Base-by-base conservation (phyloP, 2,888 invertebrate genomes). In the Meta bourneti region DNA sequence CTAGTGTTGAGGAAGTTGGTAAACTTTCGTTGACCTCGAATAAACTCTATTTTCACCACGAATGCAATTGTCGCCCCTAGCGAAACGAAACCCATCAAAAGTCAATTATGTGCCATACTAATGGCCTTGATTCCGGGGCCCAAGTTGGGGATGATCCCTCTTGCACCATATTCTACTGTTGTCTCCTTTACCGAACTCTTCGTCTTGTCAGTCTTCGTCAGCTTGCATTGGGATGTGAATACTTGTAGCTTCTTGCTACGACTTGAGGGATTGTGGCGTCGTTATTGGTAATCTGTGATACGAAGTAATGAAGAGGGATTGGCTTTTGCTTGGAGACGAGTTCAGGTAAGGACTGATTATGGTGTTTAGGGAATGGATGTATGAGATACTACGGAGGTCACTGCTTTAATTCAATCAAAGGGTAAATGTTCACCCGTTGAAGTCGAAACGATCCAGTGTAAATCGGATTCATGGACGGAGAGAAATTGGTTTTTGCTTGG, bases 101-200 rank as follows among this genome's bases (percentile, higher is more conserved):
- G 80, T 90, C 90, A 90, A 90, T 90, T 90, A 90, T 71, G 90
- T 90, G 80, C 85, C 84, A 70, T 90, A 90, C 90, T 90, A 81
- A 90, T 90, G 90, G 85, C 90, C 90, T 90, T 90, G 85, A 80
- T 79, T 90, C n/a, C 16, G 16, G 82, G 79, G 89, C 89, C 89
- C 89, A 6, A 19, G 61, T 5, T 49, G 48, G 81, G 85, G 90
- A 84, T 34, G 84, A 34, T 34, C 34, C 34, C 90, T 72, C 61
- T 61, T 61, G 61, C 61, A 61, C 84, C 54, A 52, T 69, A 61
- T 19, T 61, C 70, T 20, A 80, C 70, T 51, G 49, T 13, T n/a
- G 20, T 20, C 13, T 34, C 34, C 34, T 34, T 19, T 48, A 20
- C 9, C 70, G 71, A 71, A 71, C 82, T 75, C 54, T 84, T 84